Base-by-base conservation (phyloP, 2,888 invertebrate genomes). In the Lasioglossum calceatum region DNA sequence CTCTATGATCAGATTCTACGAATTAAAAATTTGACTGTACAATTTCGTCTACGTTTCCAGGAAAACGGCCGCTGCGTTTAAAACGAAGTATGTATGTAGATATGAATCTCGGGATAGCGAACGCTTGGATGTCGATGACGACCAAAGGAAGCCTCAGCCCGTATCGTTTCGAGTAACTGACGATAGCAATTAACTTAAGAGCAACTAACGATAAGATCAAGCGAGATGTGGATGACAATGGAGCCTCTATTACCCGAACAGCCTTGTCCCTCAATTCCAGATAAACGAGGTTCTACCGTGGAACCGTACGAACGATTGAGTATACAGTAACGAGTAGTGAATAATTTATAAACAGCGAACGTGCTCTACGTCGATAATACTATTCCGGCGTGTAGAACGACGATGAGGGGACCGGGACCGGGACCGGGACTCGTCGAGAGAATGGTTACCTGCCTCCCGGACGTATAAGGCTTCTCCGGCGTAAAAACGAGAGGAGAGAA, bases 261-360 rank as follows among this genome's bases (percentile, higher is more conserved):
- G 54, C n/a, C 54, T 54, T 54, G 50, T 54, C 50, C 23, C 50
- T 23, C 50, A 54, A 54, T 54, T 54, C 8, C 54, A n/a, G 54
- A 54, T 54, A 54, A 54, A 54, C 54, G n/a, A 23, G 54, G 3
- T n/a, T 54, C 54, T n/a, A n/a, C 54, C 54, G n/a, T 54, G n/a
- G 54, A 54, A 54, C 10, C 54, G 10, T 23, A 54, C 54, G 54
- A 32, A 64, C 64, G 64, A 64, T 64, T 67, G 36, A 36, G 10
- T 67, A 19, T 67, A 67, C 36, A 23, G 8, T 67, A 70, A 70
- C 70, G 19, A 39, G 36, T 23, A 23, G 23, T 12, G 39, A 70
- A 70, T 70, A 70, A 70, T 70, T 70, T 42, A 70, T 39, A 70
- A n/a, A 39, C 4, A 70, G 67, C 67, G 67, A 70, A 14, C 70